phyloP scores from a whole-genome alignment of 2,797 vertebrate genomes.

The Leontopithecus rosalia region DNA sequence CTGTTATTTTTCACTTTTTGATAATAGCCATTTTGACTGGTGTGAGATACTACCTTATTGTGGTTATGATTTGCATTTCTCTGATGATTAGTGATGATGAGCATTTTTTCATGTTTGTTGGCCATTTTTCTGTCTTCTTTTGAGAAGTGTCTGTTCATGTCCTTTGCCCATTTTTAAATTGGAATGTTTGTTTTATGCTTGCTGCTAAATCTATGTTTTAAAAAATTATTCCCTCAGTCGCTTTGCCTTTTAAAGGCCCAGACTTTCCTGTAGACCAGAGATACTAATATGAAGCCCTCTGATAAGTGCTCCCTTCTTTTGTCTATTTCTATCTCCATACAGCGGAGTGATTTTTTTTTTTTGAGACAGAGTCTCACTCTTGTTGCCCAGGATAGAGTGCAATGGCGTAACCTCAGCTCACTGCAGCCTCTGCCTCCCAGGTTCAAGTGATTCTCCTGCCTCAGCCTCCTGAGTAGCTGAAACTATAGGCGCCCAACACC shows the following conservation, averaged over 20 bases:
- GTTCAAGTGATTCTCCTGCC: no score
- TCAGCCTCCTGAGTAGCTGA: no score
- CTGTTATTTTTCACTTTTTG: not conserved
- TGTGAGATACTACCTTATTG: not conserved
- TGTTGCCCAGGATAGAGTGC: no score
- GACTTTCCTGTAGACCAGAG: not conserved
- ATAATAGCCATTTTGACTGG: not conserved
- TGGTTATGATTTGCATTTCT: not conserved
- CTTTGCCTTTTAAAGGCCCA: not conserved
- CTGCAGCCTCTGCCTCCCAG: no score
- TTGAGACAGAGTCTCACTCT: no score
- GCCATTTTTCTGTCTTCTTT: not conserved
- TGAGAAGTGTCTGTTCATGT: not conserved
- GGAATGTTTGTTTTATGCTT: not conserved
- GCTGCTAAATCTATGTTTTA: not conserved
- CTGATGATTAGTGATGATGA: not conserved
- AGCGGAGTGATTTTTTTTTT: not conserved
- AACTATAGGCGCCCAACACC: no score
- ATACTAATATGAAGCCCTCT: not conserved
- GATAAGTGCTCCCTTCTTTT: not conserved
- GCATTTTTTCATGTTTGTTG: not conserved
- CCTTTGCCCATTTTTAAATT: not conserved
- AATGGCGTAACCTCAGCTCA: no score
- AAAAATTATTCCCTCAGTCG: not conserved
- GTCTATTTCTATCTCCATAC: not conserved